Evolutionary conservation across 2,797 vertebrate genomes (phyloP), one percentile per base, ranked within the genome.

Genomic region (Myoxocephalus aenaeus): DNA sequence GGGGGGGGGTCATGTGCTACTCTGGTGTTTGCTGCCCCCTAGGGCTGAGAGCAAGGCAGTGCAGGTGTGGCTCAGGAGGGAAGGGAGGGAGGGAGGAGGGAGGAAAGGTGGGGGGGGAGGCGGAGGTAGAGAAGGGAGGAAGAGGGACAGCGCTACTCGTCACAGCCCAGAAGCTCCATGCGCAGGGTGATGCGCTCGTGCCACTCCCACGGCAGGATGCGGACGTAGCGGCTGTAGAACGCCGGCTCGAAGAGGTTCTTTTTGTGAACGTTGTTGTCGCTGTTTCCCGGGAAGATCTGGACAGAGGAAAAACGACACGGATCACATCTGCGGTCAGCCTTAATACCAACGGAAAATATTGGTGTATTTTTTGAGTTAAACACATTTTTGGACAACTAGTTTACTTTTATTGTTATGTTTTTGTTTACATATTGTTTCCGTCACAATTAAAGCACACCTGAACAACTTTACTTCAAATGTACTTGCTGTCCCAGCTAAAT

Each of bases 221-320:
- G 98, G 38, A 99, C 88, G 0, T 94, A 98, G 44, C 96, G 97
- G 7, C 96, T 92, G 0, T 90, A 91, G 93, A 99, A 92, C 22
- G 98, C 93, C 0, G 91, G 91, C 0, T 97, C 96, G 0, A 99
- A 98, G 62, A 97, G 58, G 0, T 99, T 99, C 94, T 95, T 98
- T 93, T 97, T 98, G 93, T 99, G 97, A 0, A 96, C 96, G 68
- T 97, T 96, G 93, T 99, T 99, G 94, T 99, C 97, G 0, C 87
- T 93, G 94, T 99, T 99, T 44, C 98, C 98, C 0, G 91, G 92
- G 86, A 99, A 99, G 82, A 99, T 91, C 98, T 99, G 84, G 3
- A 83, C 18, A 75, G 62, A 81, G n/a, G n/a, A 38, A 72, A 0
- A 34, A 10, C 40, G 13, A 63, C 4, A 27, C 20, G 34, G 14